A percentile compares a stretch with the other conserved stretches of the same genome.
These are phyloP conservation scores for Drosophila watanabei DNA, from an alignment of 1,140 invertebrate species.

Conservation along the genomic window DNA sequence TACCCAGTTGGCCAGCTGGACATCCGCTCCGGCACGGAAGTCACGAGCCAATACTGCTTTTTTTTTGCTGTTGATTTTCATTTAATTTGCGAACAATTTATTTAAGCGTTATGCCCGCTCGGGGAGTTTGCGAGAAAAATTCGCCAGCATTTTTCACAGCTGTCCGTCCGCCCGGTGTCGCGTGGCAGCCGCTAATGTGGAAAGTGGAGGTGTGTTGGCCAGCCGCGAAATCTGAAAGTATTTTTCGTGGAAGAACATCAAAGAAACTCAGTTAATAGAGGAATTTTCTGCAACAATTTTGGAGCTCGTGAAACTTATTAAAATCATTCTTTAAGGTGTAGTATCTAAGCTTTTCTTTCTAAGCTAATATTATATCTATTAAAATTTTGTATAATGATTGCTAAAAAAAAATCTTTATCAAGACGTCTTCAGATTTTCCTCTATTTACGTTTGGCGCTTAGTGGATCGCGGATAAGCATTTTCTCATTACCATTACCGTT, in stretches of 20 bases:
- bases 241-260: constrained; percentile 7
- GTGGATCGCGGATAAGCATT: constrained; percentile 47
- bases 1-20: constrained; percentile 21
- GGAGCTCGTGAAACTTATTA: too few species aligned
- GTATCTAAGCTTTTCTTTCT: neutral
- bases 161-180: constrained; percentile 23
- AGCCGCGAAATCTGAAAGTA: neutral
- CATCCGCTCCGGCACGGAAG: constrained; percentile 46
- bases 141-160: constrained; percentile 36
- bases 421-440: neutral
- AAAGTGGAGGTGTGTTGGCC: constrained; percentile 6
- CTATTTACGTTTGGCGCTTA: constrained; percentile 9
- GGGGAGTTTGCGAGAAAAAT: constrained; percentile 26
- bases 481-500: constrained; percentile 56
- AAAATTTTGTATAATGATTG: neutral
- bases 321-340: neutral
- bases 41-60: constrained; percentile 49
- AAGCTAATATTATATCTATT: neutral
- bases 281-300: neutral
- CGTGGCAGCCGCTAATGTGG: constrained; percentile 49
- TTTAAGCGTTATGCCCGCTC: constrained; percentile 53
- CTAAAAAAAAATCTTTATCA: neutral
- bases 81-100: constrained; percentile 68
- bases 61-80: constrained; percentile 59
- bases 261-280: neutral